Evolutionary conservation across 2,797 vertebrate genomes (phyloP).

Genomic region (Enteromius fasciolatus): DNA sequence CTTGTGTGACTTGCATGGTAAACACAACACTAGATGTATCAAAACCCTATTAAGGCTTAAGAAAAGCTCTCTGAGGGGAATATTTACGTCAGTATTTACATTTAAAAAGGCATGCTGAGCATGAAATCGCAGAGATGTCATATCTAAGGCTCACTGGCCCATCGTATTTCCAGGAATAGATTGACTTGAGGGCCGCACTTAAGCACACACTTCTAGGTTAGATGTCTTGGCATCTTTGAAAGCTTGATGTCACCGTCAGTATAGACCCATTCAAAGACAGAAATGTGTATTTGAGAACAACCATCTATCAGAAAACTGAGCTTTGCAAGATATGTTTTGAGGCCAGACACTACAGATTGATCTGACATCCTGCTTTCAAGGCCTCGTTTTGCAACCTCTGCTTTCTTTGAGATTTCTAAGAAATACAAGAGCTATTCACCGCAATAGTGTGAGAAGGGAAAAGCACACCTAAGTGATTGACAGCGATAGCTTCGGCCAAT

Average conservation of each 20-base stretch:
- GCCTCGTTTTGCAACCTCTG: constrained; percentile 17
- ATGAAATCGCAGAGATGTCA: constrained; percentile 31
- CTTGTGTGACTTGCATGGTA: constrained; percentile 26
- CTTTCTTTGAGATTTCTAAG: constrained; percentile 31
- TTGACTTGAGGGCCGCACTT: constrained; percentile 19
- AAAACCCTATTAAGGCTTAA: constrained; percentile 34
- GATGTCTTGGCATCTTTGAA: constrained; percentile 29
- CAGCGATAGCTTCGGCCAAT: constrained; percentile 52
- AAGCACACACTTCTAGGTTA: constrained; percentile 24
- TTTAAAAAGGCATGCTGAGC: constrained; percentile 27
- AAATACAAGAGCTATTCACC: constrained; percentile 33
- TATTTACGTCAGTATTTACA: constrained; percentile 24
- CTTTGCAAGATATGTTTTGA: neutral
- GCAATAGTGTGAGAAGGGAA: constrained; percentile 28
- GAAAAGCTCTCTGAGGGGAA: neutral
- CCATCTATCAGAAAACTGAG: constrained; percentile 24
- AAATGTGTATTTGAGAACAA: constrained; percentile 37
- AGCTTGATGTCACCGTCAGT: constrained; percentile 26
- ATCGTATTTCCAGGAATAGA: constrained; percentile 36
- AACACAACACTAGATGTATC: constrained; percentile 33
- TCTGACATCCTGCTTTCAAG: constrained; percentile 14
- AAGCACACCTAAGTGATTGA: constrained; percentile 48
- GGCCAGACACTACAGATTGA: neutral
- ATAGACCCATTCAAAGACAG: constrained; percentile 12
- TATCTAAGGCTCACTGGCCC: constrained; percentile 7